Conservation (phyloP, 2,797 vertebrate genomes). For the Bradypodion pumilum region DNA sequence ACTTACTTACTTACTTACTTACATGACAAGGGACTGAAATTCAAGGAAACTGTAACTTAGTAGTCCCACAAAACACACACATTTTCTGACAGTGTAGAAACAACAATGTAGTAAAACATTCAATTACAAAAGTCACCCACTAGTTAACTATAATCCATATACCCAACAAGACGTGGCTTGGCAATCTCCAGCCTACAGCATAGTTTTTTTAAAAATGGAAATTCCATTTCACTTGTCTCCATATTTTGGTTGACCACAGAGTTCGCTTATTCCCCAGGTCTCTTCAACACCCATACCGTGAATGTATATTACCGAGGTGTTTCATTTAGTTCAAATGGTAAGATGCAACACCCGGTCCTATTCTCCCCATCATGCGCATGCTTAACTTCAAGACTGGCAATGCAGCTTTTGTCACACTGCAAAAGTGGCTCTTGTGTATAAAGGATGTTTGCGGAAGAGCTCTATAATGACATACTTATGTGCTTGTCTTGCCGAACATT, state of each 20-base stretch:
- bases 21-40: no score
- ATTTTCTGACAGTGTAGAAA: no score
- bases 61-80: no score
- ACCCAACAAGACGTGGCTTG: no score
- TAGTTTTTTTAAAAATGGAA: no score
- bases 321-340: neutral
- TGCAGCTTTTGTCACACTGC: neutral
- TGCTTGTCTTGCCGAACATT: slow-evolving; percentile 3
- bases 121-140: no score
- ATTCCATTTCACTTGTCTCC: neutral
- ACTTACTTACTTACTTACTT: no score
- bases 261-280: no score
- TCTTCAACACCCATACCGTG: neutral
- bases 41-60: no score
- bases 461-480: neutral
- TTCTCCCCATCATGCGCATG: no score
- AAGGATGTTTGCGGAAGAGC: neutral
- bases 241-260: neutral
- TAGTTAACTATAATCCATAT: no score
- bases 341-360: neutral
- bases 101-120: no score
- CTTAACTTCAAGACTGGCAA: neutral
- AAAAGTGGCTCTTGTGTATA: neutral
- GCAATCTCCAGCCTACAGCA: neutral
- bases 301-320: neutral